phyloP scores from a whole-genome alignment of 2,797 vertebrate species.

The Bradypodion pumilum region DNA sequence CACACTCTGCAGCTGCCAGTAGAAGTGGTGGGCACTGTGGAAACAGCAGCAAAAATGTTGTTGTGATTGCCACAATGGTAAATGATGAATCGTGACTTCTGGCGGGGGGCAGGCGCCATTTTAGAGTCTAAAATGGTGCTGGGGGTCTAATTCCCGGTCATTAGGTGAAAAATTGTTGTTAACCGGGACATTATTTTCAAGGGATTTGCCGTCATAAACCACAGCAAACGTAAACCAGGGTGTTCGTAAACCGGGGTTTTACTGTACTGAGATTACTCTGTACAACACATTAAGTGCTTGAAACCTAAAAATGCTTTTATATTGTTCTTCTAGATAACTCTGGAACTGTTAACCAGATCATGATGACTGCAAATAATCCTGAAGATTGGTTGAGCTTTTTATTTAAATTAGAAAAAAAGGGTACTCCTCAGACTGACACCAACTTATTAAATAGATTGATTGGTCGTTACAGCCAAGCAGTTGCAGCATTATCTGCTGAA shows the following conservation, averaged over 20 bases:
- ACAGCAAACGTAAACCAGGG: no score
- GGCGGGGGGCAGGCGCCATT: no score
- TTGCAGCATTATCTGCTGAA: constrained; percentile 85
- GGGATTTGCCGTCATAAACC: no score
- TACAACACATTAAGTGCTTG: not conserved
- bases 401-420: constrained; percentile 86
- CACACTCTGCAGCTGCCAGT: no score
- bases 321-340: constrained; percentile 84
- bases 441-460: constrained; percentile 83
- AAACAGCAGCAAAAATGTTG: no score
- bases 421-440: constrained; percentile 77
- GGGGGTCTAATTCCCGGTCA: no score
- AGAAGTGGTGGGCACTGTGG: no score
- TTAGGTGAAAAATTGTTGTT: no score
- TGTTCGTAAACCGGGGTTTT: not conserved
- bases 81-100: no score
- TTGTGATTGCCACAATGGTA: no score
- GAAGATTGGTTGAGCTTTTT: constrained; percentile 88
- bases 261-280: not conserved
- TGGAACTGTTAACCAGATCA: constrained; percentile 88
- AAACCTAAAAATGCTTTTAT: constrained; percentile 26
- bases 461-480: constrained; percentile 87
- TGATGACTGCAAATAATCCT: constrained; percentile 85
- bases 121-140: no score
- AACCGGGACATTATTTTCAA: no score